Percentiles rank a stretch among this genome's conserved stretches.
These are phyloP conservation scores for Pachypanchax playfairii DNA, from an alignment of 2,113 vertebrate species.

Conservation along the genomic window DNA sequence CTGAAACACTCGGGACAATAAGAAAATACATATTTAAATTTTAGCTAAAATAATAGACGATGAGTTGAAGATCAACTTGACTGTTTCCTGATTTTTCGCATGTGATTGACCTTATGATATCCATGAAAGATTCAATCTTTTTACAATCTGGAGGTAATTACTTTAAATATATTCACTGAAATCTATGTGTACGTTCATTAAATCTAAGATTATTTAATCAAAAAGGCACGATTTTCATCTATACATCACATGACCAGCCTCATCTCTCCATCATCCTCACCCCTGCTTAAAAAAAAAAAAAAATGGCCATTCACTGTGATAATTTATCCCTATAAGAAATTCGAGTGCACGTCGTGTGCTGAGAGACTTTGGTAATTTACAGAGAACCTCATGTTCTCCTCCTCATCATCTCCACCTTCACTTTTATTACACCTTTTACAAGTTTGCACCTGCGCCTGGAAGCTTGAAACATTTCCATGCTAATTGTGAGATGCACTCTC, in stretches of 20 bases:
- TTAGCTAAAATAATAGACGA: no score
- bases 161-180: neutral
- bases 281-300: neutral
- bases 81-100: neutral
- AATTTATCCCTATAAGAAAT: constrained; percentile 20
- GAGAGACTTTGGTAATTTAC: constrained; percentile 14
- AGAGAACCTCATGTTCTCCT: constrained; percentile 5
- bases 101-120: neutral
- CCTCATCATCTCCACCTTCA: constrained; percentile 12
- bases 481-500: constrained; percentile 51
- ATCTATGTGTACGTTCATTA: no score
- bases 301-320: constrained; percentile 7
- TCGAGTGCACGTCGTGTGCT: constrained; percentile 1
- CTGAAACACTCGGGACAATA: neutral
- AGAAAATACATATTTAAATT: neutral
- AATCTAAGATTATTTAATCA: constrained; percentile 24
- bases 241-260: constrained; percentile 13
- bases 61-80: no score
- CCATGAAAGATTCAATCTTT: neutral
- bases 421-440: constrained; percentile 52
- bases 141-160: neutral
- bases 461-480: constrained; percentile 40
- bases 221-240: constrained; percentile 9
- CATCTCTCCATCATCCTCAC: neutral
- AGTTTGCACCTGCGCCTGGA: constrained; percentile 51